Percentiles rank a stretch among this genome's conserved stretches.
phyloP scores from a whole-genome alignment of 2,888 invertebrate genomes.

The Drosophila paracracens region DNA sequence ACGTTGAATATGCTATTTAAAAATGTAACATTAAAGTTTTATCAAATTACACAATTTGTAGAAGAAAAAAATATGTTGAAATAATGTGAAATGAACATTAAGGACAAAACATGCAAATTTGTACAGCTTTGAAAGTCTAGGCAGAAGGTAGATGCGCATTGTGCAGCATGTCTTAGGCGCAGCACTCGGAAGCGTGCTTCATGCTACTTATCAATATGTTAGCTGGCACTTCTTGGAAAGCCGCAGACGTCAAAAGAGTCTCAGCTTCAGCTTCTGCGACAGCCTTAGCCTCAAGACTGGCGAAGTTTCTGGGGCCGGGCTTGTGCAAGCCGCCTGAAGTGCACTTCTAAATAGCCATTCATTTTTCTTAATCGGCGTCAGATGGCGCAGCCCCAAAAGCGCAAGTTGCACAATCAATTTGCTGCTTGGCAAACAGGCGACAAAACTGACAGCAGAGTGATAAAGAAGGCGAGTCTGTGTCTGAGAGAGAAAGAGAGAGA shows the following conservation, averaged over 20 bases:
- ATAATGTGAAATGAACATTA: background rate
- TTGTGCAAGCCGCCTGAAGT: constrained; percentile 9
- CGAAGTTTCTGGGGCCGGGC: background rate
- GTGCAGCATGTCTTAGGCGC: constrained; percentile 9
- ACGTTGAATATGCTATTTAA: background rate
- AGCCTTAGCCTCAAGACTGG: background rate
- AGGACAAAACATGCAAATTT: background rate
- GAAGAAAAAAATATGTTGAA: background rate
- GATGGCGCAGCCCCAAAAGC: constrained; percentile 64
- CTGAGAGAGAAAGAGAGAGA: background rate
- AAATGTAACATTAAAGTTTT: background rate
- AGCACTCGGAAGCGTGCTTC: constrained; percentile 15
- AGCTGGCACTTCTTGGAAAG: constrained; percentile 31
- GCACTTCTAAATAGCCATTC: constrained; percentile 64
- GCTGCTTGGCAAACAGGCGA: constrained; percentile 66
- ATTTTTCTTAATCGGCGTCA: constrained; percentile 71
- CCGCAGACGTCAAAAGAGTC: constrained; percentile 19
- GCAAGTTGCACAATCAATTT: constrained; percentile 66
- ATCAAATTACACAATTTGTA: background rate
- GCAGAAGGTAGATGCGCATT: background rate
- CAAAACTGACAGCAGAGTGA: constrained; percentile 55
- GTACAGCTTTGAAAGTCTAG: background rate
- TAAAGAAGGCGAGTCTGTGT: background rate
- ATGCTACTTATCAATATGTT: constrained; percentile 41
- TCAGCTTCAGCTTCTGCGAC: background rate